A percentile compares a stretch with the other conserved stretches of the same genome.
phyloP scores from a whole-genome alignment of 2,888 invertebrate genomes.

The Sinotaia quadrata region DNA sequence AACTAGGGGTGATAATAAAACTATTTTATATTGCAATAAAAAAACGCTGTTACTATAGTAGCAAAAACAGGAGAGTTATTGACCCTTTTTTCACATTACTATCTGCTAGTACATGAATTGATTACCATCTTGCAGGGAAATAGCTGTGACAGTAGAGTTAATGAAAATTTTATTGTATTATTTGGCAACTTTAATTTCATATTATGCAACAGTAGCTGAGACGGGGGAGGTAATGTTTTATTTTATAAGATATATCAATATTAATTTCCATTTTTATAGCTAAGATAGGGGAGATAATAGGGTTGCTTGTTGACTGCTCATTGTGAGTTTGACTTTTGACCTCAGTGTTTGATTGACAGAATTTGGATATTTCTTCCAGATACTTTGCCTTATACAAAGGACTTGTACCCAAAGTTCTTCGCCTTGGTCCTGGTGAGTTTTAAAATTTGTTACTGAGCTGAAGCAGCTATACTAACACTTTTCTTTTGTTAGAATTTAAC shows the following conservation, averaged over 20 bases:
- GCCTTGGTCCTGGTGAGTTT: conserved; percentile 83
- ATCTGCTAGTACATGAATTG: too few species aligned
- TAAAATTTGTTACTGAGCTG: neutral
- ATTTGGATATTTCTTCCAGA: conserved; percentile 75
- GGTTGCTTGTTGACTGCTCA: neutral
- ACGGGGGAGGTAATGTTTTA: too few species aligned
- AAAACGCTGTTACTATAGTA: too few species aligned
- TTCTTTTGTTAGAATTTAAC: neutral
- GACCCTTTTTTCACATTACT: too few species aligned
- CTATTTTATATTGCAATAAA: too few species aligned
- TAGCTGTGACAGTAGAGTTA: too few species aligned
- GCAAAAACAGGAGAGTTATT: too few species aligned
- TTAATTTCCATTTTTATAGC: conserved; percentile 31
- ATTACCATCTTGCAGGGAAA: too few species aligned
- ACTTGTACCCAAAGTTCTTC: conserved; percentile 88
- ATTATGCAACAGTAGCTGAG: too few species aligned
- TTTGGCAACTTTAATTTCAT: too few species aligned
- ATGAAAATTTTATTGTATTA: too few species aligned
- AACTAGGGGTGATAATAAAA: too few species aligned
- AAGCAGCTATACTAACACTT: neutral
- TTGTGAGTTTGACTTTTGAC: neutral
- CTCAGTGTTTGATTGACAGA: neutral
- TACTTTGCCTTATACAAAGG: conserved; percentile 92
- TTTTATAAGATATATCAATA: neutral
- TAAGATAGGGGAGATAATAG: neutral